Percentiles rank a stretch among this genome's conserved stretches.
These are phyloP conservation scores for Caenorhabditis briggsae DNA, from an alignment of 1,140 invertebrate species.

Conservation along the genomic window DNA sequence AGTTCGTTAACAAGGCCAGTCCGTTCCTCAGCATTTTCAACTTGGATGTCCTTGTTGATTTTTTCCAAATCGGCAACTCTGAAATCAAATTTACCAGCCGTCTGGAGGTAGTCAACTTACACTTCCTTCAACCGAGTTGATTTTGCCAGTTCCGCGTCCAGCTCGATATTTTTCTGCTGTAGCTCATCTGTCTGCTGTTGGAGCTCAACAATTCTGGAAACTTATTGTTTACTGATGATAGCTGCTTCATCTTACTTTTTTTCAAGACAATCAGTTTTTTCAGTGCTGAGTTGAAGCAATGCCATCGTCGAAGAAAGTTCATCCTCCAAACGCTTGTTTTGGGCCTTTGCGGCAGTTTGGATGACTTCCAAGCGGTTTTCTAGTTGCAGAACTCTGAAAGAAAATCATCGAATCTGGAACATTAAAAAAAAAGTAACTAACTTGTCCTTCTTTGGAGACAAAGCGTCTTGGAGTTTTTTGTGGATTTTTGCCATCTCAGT, in stretches of 20 bases:
- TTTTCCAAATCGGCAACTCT: neutral
- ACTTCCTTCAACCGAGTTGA: neutral
- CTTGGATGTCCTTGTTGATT: neutral
- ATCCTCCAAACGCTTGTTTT: neutral
- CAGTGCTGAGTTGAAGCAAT: neutral
- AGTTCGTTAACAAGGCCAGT: constrained; percentile 7
- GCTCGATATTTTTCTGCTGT: neutral
- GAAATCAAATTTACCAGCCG: neutral
- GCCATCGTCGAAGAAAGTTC: neutral
- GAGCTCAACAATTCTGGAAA: neutral
- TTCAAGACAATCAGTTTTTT: neutral
- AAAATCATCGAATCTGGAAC: neutral
- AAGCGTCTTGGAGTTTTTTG: neutral
- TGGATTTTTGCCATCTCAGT: neutral
- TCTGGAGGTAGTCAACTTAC: too few relatives aligned
- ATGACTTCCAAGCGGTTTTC: constrained; percentile 16
- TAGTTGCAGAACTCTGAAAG: neutral
- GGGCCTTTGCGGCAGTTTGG: neutral
- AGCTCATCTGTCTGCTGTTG: neutral
- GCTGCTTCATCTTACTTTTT: neutral
- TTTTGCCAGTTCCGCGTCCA: neutral
- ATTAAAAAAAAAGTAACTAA: neutral
- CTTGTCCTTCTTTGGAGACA: neutral
- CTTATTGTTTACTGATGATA: neutral
- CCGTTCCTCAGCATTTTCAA: neutral